These are phyloP conservation scores for Campylomormyrus numenius DNA, from an alignment of 2,113 vertebrate species.

Conservation along the genomic window DNA sequence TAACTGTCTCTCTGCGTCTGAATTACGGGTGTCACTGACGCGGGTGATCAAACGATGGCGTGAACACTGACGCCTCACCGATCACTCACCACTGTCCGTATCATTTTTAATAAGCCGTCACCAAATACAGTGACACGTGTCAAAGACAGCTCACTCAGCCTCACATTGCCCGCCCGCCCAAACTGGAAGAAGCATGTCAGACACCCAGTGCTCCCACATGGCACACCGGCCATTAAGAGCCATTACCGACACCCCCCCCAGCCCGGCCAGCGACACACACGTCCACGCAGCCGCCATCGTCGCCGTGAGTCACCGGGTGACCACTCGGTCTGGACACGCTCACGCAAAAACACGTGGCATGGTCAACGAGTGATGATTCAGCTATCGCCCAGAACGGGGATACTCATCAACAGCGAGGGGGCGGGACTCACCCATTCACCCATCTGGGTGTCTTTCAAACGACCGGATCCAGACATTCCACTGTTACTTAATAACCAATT, in stretches of 20 bases:
- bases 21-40: neutral
- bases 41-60: neutral
- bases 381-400: neutral
- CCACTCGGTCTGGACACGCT: neutral
- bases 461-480: neutral
- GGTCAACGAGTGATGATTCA: neutral
- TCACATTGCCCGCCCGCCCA: neutral
- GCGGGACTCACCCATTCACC: neutral
- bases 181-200: neutral
- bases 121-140: neutral
- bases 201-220: neutral
- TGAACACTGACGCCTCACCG: neutral
- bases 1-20: neutral
- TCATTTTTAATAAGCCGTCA: constrained; percentile 1
- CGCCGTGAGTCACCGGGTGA: neutral
- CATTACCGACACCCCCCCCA: neutral
- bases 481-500: neutral
- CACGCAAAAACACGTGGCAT: neutral
- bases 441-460: neutral
- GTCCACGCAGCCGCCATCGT: neutral
- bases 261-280: neutral
- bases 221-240: neutral
- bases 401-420: neutral
- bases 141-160: neutral
- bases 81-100: neutral